Evolutionary conservation across 2,888 invertebrate species (phyloP).

Genomic region (Elmis aenea): DNA sequence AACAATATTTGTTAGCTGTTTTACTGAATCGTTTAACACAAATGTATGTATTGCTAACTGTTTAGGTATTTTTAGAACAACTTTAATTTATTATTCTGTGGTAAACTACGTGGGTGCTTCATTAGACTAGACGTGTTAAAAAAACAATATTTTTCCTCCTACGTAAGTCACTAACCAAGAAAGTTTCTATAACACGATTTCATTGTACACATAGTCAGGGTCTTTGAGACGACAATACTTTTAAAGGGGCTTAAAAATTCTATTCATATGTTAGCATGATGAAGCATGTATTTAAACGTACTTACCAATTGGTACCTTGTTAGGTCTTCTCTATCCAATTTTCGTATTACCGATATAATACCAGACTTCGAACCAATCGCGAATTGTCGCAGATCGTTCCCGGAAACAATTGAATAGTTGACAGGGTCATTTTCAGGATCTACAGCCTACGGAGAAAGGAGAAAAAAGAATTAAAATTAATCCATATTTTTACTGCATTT

Average conservation of each 20-base stretch:
- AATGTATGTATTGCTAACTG: no score
- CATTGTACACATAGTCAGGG: no score
- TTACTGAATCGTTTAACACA: no score
- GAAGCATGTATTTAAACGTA: conserved; percentile 7
- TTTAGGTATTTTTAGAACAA: no score
- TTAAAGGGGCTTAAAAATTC: background rate
- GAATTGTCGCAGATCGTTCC: conserved; percentile 85
- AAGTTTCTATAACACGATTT: no score
- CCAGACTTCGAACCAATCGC: conserved; percentile 81
- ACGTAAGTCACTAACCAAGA: no score
- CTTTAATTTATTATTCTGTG: no score
- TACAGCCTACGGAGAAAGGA: conserved; percentile 57
- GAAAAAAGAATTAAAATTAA: conserved; percentile 2
- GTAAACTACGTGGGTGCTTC: no score
- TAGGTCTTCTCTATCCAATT: conserved; percentile 82
- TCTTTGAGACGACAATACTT: no score
- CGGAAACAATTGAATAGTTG: conserved; percentile 79
- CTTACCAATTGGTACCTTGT: conserved; percentile 79
- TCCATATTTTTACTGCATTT: conserved; percentile 1
- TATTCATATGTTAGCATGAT: background rate
- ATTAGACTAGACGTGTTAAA: no score
- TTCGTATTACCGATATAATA: conserved; percentile 79
- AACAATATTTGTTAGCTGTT: no score
- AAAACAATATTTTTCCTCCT: no score
- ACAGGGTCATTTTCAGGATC: conserved; percentile 87